These are phyloP conservation scores for Formicarius rufipectus DNA, from an alignment of 2,113 vertebrate genomes.

Conservation along the genomic window DNA sequence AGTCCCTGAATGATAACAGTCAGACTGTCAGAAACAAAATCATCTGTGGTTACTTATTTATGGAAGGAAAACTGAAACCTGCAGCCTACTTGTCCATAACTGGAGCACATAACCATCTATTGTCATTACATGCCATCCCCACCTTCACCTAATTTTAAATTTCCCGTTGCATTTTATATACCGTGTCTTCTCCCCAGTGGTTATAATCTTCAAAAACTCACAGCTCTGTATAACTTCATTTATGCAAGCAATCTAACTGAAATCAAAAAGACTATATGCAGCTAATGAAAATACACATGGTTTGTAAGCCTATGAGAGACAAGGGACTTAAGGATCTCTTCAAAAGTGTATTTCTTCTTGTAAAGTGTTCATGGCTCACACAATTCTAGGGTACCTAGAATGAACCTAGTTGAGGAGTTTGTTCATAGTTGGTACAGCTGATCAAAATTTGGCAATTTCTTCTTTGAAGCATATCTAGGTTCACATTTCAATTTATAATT, in stretches of 20 bases:
- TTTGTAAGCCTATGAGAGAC: background rate
- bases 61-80: background rate
- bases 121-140: background rate
- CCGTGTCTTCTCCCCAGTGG: background rate
- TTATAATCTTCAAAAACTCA: background rate
- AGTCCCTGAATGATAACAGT: background rate
- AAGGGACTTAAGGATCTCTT: background rate
- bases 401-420: background rate
- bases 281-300: background rate
- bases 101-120: background rate
- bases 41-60: background rate
- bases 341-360: background rate
- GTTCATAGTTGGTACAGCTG: background rate
- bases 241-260: background rate
- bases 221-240: background rate
- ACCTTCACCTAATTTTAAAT: background rate
- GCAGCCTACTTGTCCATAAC: background rate
- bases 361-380: background rate
- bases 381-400: background rate
- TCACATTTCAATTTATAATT: background rate
- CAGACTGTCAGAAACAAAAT: background rate
- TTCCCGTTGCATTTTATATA: background rate
- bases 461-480: background rate
- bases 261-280: background rate
- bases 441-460: background rate